These are phyloP conservation scores for Strigamia maritima DNA, from an alignment of 2,888 invertebrate genomes.

Conservation along the genomic window DNA sequence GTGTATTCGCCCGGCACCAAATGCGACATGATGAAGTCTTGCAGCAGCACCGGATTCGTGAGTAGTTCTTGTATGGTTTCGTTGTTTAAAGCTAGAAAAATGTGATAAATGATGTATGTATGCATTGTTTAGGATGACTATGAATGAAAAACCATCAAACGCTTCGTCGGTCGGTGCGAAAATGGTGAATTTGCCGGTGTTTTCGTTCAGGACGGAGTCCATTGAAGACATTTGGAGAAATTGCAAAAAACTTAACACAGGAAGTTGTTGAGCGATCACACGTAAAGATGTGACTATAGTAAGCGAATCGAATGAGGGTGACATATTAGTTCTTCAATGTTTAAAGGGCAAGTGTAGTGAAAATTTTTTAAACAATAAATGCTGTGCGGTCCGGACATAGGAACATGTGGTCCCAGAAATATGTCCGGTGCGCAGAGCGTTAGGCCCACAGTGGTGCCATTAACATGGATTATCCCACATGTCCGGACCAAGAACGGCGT, in stretches of 20 bases:
- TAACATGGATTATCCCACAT: too few relatives aligned
- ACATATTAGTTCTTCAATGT: too few relatives aligned
- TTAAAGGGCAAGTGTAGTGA: too few relatives aligned
- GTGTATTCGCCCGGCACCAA: constrained; percentile 39
- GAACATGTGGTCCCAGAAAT: too few relatives aligned
- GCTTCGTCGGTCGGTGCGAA: constrained; percentile 40
- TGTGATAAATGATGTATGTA: not conserved
- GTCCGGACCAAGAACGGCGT: too few relatives aligned
- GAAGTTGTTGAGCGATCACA: constrained; percentile 35
- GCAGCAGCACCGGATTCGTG: constrained; percentile 17
- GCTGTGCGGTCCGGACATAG: too few relatives aligned
- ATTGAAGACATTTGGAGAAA: constrained; percentile 35
- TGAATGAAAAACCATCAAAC: too few relatives aligned
- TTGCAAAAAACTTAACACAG: constrained; percentile 25
- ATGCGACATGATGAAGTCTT: constrained; percentile 40
- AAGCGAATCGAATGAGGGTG: not conserved
- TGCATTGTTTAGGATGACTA: not conserved
- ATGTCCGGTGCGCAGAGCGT: too few relatives aligned
- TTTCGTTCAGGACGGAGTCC: constrained; percentile 36
- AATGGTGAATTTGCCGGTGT: constrained; percentile 40
- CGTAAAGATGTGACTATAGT: not conserved
- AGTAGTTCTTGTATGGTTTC: constrained; percentile 38
- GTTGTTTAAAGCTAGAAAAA: constrained; percentile 34
- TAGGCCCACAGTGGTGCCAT: too few relatives aligned
- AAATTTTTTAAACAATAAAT: too few relatives aligned